These are phyloP conservation scores for Pollenia griseotomentosa DNA, from an alignment of 2,888 invertebrate genomes.

Conservation along the genomic window DNA sequence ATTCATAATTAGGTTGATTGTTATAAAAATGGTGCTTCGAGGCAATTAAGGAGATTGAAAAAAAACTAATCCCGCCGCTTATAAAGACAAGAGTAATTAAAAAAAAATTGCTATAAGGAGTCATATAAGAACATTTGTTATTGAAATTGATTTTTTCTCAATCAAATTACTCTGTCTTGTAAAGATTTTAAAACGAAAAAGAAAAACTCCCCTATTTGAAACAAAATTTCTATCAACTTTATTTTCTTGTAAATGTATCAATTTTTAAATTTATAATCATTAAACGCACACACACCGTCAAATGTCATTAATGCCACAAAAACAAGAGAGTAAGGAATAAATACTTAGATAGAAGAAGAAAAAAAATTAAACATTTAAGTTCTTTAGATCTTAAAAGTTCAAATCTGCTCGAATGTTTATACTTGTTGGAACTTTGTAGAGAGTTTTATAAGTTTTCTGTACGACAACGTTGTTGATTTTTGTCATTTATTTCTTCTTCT, in stretches of 20 bases:
- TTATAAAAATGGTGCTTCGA: no score
- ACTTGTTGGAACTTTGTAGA: constrained; percentile 33
- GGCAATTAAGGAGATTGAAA: no score
- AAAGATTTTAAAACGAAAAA: no score
- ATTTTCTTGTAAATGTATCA: constrained; percentile 6
- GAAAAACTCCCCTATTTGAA: neutral
- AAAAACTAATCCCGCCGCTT: no score
- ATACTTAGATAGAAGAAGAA: neutral
- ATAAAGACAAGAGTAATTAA: no score
- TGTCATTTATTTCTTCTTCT: constrained; percentile 24
- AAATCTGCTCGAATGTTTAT: constrained; percentile 65
- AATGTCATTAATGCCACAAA: constrained; percentile 37
- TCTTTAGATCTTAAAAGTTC: constrained; percentile 49
- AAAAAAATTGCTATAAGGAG: no score
- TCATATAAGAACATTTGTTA: no score
- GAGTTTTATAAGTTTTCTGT: constrained; percentile 47
- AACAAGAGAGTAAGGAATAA: neutral
- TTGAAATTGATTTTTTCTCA: no score
- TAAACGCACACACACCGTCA: neutral
- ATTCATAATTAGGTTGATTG: no score
- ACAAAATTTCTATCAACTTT: neutral
- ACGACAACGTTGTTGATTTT: constrained; percentile 40
- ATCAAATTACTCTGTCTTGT: no score
- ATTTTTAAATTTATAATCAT: constrained; percentile 47
- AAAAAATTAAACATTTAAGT: constrained; percentile 29